Evolutionary conservation across 2,797 vertebrate species (phyloP).

Genomic region (Pampus argenteus): DNA sequence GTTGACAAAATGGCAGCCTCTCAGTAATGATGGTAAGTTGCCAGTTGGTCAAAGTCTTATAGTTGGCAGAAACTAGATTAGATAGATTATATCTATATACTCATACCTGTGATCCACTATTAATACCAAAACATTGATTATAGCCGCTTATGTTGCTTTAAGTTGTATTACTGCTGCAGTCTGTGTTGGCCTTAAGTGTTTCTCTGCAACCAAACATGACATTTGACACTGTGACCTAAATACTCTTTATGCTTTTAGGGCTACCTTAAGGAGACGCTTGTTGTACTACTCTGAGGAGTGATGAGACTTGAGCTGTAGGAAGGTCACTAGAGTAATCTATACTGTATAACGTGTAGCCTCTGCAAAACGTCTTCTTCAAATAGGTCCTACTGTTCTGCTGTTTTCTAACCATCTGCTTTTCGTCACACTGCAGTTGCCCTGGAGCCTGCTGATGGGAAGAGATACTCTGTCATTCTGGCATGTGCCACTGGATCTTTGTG

Average conservation of each 20-base stretch:
- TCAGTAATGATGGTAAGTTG: constrained; percentile 41
- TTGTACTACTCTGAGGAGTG: constrained; percentile 22
- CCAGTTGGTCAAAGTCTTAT: too few species aligned
- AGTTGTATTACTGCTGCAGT: constrained; percentile 25
- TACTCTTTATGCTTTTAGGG: constrained; percentile 45
- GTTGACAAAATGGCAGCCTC: constrained; percentile 34
- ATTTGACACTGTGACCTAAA: constrained; percentile 73
- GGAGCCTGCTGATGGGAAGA: constrained; percentile 41
- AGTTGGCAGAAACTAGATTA: too few species aligned
- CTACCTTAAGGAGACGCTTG: constrained; percentile 26
- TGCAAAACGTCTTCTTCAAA: neutral
- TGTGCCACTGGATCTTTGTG: constrained; percentile 67
- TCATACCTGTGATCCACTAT: neutral
- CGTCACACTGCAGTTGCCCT: constrained; percentile 33
- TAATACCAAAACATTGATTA: too few species aligned
- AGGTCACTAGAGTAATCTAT: neutral
- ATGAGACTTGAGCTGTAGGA: constrained; percentile 35
- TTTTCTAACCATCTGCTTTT: constrained; percentile 41
- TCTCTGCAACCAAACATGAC: constrained; percentile 57
- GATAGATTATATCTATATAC: too few species aligned
- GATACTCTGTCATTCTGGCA: constrained; percentile 67
- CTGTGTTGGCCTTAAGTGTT: constrained; percentile 11
- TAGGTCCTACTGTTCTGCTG: neutral
- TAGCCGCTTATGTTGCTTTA: neutral
- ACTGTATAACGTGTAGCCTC: neutral